Conservation (phyloP, 2,113 vertebrate species). For the Macaca nemestrina region DNA sequence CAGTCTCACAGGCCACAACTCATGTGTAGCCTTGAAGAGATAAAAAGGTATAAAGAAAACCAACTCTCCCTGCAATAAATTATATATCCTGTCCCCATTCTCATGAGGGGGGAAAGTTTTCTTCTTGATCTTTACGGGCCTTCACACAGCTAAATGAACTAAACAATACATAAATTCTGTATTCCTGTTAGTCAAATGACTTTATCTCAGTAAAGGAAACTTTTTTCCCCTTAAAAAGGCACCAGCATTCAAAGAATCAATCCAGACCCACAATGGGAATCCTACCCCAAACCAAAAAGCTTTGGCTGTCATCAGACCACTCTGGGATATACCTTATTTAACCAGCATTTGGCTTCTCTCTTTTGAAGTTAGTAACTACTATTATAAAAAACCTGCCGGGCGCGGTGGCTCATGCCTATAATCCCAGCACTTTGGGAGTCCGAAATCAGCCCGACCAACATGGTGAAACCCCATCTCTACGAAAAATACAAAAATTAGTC, state of each 20-base stretch:
- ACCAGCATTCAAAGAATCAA: not conserved
- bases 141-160: not conserved
- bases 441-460: too few relatives aligned
- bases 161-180: not conserved
- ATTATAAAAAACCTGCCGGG: not conserved
- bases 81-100: not conserved
- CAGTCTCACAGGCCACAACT: not conserved
- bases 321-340: not conserved
- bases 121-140: not conserved
- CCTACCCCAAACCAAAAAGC: not conserved
- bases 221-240: not conserved
- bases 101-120: not conserved
- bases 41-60: not conserved
- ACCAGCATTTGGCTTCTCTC: not conserved
- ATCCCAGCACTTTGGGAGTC: too few relatives aligned
- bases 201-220: not conserved
- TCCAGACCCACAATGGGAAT: not conserved
- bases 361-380: conserved; percentile 9
- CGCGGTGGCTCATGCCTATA: too few relatives aligned
- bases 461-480: too few relatives aligned
- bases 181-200: not conserved
- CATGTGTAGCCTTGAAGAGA: not conserved
- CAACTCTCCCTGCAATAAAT: not conserved
- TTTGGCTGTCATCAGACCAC: not conserved
- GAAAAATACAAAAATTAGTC: too few relatives aligned